Percentiles rank a stretch among this genome's conserved stretches.
Conservation (phyloP, 2,113 vertebrate genomes). For the Oncorhynchus gorbuscha region DNA sequence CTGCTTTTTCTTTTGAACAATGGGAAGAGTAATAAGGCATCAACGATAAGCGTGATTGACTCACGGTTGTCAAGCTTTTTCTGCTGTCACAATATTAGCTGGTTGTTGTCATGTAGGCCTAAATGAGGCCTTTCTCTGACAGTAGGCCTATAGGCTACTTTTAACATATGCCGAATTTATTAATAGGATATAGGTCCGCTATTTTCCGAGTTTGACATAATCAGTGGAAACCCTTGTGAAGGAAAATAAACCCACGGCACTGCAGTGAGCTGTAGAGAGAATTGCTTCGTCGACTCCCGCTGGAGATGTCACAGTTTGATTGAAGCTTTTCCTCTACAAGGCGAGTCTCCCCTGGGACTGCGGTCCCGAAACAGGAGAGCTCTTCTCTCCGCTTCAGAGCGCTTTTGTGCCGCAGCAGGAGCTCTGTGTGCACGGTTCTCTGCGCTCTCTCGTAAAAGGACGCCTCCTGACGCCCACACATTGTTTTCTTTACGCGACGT, state of each 20-base stretch:
- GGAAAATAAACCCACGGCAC: conserved; percentile 20
- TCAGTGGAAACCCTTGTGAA: neutral
- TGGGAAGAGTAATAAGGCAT: no score
- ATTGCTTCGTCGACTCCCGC: conserved; percentile 81
- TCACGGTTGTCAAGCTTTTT: no score
- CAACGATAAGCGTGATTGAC: no score
- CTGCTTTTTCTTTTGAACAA: no score
- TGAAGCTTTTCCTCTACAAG: conserved; percentile 85
- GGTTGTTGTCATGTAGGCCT: no score
- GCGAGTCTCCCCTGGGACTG: conserved; percentile 82
- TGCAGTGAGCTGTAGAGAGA: conserved; percentile 80
- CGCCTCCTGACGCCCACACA: conserved; percentile 72
- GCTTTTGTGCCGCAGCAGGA: conserved; percentile 83
- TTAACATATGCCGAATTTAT: no score
- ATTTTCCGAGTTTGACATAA: neutral
- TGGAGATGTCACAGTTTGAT: conserved; percentile 88
- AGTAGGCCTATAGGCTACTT: no score
- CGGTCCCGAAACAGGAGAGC: conserved; percentile 85
- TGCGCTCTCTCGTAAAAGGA: conserved; percentile 58
- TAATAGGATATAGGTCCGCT: neutral
- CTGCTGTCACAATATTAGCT: no score
- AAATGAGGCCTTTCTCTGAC: no score
- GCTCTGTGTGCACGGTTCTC: conserved; percentile 76
- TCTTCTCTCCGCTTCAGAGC: conserved; percentile 77
- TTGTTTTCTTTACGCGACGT: conserved; percentile 69